A percentile compares a stretch with the other conserved stretches of the same genome.
Evolutionary conservation across 2,113 vertebrate genomes (phyloP).

Genomic region (Sapayoa aenigma): DNA sequence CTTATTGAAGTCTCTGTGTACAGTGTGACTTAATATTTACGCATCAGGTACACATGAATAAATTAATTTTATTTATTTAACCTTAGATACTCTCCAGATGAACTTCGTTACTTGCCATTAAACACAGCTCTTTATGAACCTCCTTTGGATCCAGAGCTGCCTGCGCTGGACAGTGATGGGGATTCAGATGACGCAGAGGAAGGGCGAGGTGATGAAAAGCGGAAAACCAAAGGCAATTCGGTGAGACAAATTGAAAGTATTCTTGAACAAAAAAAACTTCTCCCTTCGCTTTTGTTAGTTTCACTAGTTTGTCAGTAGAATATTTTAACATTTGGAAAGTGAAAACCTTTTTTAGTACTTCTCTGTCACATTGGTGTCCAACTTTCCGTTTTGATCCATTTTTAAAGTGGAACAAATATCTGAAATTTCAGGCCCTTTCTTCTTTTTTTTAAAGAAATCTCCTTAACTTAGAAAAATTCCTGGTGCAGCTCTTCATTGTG

Average conservation of each 20-base stretch:
- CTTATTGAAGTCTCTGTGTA: not conserved
- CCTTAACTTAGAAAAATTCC: not conserved
- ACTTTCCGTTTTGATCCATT: not conserved
- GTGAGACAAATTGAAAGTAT: constrained; percentile 62
- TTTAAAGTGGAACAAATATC: not conserved
- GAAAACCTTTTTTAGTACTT: not conserved
- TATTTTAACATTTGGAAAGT: not conserved
- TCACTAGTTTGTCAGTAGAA: not conserved
- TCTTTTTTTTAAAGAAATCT: not conserved
- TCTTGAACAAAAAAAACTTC: not conserved
- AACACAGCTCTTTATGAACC: constrained; percentile 97
- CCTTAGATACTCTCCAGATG: constrained; percentile 92
- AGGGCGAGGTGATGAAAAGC: constrained; percentile 80
- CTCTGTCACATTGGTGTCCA: not conserved
- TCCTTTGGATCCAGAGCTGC: constrained; percentile 93
- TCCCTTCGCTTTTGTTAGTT: not conserved
- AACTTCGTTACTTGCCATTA: constrained; percentile 92
- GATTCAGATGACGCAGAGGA: constrained; percentile 94
- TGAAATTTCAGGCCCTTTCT: not conserved
- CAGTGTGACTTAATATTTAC: not conserved
- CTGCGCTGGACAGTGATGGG: constrained; percentile 90
- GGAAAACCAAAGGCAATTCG: constrained; percentile 84
- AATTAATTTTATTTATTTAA: not conserved
- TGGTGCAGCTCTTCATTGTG: not conserved
- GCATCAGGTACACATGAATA: not conserved